These are phyloP conservation scores for Habrosyne pyritoides DNA, from an alignment of 2,888 invertebrate genomes.

Conservation along the genomic window DNA sequence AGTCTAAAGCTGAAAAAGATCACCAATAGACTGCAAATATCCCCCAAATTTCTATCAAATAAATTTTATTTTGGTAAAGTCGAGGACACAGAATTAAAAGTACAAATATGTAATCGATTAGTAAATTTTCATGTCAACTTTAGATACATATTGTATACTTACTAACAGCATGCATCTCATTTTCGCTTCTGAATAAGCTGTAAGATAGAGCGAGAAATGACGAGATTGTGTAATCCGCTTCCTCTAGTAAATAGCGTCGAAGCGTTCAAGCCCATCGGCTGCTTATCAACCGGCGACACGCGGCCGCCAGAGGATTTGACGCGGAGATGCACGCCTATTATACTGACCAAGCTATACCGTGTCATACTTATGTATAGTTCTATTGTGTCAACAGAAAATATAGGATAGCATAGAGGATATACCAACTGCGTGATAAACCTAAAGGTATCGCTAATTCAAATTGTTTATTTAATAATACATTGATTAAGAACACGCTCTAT, in stretches of 20 bases:
- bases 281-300: slow-evolving; percentile 77
- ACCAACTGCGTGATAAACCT: background rate
- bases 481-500: slow-evolving; percentile 9
- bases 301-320: slow-evolving; percentile 70
- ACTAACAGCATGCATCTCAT: background rate
- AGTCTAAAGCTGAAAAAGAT: slow-evolving; percentile 17
- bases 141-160: background rate
- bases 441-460: no score
- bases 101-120: no score
- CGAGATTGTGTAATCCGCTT: slow-evolving; percentile 19
- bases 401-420: background rate
- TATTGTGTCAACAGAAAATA: background rate
- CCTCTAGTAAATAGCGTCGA: slow-evolving; percentile 31
- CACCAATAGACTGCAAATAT: background rate
- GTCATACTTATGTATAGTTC: slow-evolving; percentile 2
- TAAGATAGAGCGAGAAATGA: background rate
- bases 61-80: background rate
- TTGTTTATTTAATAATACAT: no score
- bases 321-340: slow-evolving; percentile 65
- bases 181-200: slow-evolving; percentile 3
- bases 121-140: background rate
- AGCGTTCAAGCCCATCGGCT: slow-evolving; percentile 50
- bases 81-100: no score
- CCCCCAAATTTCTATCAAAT: background rate
- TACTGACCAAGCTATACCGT: slow-evolving; percentile 46